Evolutionary conservation across 2,113 vertebrate genomes (phyloP).

Genomic region (Condylura cristata): DNA sequence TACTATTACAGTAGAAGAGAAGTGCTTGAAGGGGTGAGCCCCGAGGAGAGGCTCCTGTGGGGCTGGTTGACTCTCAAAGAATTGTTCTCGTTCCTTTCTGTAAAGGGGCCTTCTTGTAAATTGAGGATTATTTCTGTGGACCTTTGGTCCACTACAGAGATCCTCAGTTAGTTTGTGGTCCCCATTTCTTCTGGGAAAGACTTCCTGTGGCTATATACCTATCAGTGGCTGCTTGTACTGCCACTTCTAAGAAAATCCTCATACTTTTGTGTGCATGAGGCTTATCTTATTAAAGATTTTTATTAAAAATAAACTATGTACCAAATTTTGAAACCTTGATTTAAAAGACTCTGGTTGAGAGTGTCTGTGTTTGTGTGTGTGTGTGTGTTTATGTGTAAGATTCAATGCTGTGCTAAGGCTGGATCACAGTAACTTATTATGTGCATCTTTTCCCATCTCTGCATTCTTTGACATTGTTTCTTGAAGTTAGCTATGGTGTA

Average conservation of each 20-base stretch:
- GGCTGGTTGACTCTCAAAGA: not conserved
- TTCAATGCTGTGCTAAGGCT: not conserved
- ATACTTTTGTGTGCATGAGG: not conserved
- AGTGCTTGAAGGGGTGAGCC: not conserved
- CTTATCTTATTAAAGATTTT: not conserved
- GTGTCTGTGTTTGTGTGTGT: not conserved
- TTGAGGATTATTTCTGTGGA: not conserved
- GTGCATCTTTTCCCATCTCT: not conserved
- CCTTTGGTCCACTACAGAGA: not conserved
- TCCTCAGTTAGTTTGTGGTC: not conserved
- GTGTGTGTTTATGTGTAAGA: not conserved
- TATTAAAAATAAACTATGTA: not conserved
- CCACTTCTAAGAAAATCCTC: not conserved
- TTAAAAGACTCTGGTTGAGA: not conserved
- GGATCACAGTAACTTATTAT: not conserved
- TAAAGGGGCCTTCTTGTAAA: not conserved
- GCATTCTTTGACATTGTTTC: not conserved
- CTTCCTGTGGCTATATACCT: not conserved
- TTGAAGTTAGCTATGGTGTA: not conserved
- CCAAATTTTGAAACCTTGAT: not conserved
- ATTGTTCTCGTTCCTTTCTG: not conserved
- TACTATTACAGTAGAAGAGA: not conserved
- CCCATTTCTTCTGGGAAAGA: not conserved
- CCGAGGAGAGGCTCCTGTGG: rapidly evolving
- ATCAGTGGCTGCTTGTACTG: not conserved